Conservation (phyloP, 2,888 invertebrate species). For the Anoplius nigerrimus region DNA sequence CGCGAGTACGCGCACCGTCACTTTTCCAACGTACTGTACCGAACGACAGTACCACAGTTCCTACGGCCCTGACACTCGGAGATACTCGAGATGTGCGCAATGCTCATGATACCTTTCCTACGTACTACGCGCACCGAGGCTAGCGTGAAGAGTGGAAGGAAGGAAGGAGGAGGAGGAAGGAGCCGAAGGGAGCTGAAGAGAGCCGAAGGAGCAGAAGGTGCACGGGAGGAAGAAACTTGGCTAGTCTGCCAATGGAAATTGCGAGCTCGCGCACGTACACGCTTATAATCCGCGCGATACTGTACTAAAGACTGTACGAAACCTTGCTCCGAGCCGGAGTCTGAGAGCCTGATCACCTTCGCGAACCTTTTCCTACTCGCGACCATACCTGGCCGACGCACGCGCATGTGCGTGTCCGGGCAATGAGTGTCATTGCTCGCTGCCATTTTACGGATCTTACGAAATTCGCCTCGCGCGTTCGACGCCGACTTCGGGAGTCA, state of each 20-base stretch:
- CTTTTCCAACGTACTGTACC: no score
- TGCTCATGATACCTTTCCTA: slow-evolving; percentile 42
- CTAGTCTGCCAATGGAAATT: slow-evolving; percentile 33
- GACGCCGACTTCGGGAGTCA: no score
- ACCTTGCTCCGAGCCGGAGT: neutral
- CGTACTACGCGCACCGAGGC: slow-evolving; percentile 31
- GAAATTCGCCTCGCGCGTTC: no score
- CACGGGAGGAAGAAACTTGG: slow-evolving; percentile 6
- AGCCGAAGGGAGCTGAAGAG: no score
- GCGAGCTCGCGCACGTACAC: slow-evolving; percentile 21
- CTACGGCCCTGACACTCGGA: slow-evolving; percentile 31
- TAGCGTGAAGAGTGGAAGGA: slow-evolving; percentile 11
- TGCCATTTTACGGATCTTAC: no score
- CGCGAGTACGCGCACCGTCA: no score
- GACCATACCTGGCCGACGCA: neutral
- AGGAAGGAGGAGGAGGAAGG: slow-evolving; percentile 18
- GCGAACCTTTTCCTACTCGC: slow-evolving; percentile 33
- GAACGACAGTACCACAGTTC: slow-evolving; percentile 14
- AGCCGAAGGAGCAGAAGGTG: slow-evolving; percentile 18
- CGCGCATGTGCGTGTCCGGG: no score
- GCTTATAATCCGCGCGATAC: neutral
- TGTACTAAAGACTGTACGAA: neutral
- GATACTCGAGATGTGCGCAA: slow-evolving; percentile 18
- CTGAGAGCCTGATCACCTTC: slow-evolving; percentile 50
- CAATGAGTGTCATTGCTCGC: no score